Evolutionary conservation across 2,888 invertebrate species (phyloP), one percentile per base, ranked within the genome.

Genomic region (Xylocampa areola): DNA sequence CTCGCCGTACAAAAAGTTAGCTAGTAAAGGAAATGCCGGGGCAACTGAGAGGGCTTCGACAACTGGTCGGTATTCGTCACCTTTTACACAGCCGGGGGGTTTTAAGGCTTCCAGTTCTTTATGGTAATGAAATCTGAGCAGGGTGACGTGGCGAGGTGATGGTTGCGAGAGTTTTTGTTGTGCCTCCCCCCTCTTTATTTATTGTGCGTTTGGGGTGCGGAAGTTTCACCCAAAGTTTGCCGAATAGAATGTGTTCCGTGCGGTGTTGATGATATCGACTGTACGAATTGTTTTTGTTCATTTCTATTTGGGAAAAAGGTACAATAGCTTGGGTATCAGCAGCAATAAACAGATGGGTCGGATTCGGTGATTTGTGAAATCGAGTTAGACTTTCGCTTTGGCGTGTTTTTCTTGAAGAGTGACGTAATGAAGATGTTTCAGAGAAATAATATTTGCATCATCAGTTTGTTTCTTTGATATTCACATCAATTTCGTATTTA

Each of bases 101-200:
- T 93, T 93, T 92, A 92, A 94, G 93, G 92, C 92, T 90, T 90
- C 88, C 90, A 92, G 93, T 94, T 93, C 93, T 94, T 94, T 94
- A 94, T 94, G 94, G 92, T 94, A 94, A 94, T 94, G 94, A 94
- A 94, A 94, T 94, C 94, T 94, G 94, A 93, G 92, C 92, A 89
- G 93, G 92, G 92, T 93, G 94, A 93, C 91, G 92, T 87, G 90
- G 86, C 85, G 90, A 92, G 91, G 92, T 92, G 93, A 92, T 92
- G 92, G 85, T 82, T 91, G 86, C 80, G 88, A 90, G 90, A 92
- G 92, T 92, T 93, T 93, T 94, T 94, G 93, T 92, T 92, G 91
- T 89, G 87, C 75, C 82, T 86, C 85, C 87, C 87, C 86, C 88
- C 81, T 87, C 90, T 85, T 91, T 92, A 92, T 92, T 92, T 92